Evolutionary conservation across 2,888 invertebrate genomes (phyloP), one percentile per base, ranked within the genome.

Genomic region (Atethmia centrago): DNA sequence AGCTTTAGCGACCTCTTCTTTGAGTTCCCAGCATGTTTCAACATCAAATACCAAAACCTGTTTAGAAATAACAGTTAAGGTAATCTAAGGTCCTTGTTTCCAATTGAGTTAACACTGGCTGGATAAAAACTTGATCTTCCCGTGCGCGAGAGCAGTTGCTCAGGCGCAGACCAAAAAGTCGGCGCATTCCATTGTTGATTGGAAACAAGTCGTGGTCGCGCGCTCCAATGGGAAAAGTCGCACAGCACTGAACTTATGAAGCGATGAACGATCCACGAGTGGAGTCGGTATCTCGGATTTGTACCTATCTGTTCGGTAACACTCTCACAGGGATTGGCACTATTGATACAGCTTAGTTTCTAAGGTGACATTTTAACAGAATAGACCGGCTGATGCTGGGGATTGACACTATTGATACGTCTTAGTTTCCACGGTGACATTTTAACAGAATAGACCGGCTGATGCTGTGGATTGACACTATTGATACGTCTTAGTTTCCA

Each of bases 161-260:
- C 86, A 80, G 87, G 87, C 88, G 88, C 92, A 88, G 92, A 94
- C 94, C 94, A 94, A 95, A 95, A 95, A 94, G 93, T 93, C 90
- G 88, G 88, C 90, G 92, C 95, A 94, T 95, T 94, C 95, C 95
- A 93, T 95, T 95, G 94, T 94, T 93, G 95, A 96, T 95, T 95
- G 94, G 93, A 93, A 93, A 92, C 94, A 90, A 94, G 94, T 93
- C 92, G 93, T 91, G 91, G 92, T 92, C 91, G 92, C 90, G 89
- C 90, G 90, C 90, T 91, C 92, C 92, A 92, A 92, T 93, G 93
- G 93, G 93, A 94, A 94, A 94, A 94, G 92, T 94, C 92, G 90
- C 93, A 90, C 90, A 90, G 87, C 89, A 82, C 87, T 83, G 83
- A 82, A 88, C 79, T 82, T 87, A 87, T 87, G 87, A 88, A 92